Conservation (phyloP, 2,888 invertebrate genomes). For the Luperina testacea region DNA sequence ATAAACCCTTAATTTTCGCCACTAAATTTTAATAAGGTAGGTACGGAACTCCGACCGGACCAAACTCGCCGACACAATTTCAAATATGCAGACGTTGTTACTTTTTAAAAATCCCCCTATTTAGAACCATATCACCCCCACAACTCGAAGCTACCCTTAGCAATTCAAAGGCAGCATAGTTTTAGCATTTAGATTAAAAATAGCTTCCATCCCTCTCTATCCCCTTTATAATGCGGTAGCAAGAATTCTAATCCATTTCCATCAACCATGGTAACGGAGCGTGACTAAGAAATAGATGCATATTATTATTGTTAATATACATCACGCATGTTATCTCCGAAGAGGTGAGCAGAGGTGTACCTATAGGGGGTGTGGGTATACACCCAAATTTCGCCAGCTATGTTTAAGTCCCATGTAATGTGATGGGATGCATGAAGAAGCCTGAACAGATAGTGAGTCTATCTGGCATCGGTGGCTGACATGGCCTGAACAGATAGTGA, state of each 20-base stretch:
- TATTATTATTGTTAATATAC: conserved; percentile 21
- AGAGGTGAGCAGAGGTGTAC: neutral
- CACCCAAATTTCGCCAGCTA: too few relatives aligned
- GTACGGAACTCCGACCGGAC: neutral
- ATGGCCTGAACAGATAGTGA: too few relatives aligned
- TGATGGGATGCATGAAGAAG: too few relatives aligned
- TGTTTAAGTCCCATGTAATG: too few relatives aligned
- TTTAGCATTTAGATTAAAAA: conserved; percentile 69
- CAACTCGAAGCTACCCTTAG: conserved; percentile 24
- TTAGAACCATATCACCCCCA: conserved; percentile 9
- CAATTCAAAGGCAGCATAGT: conserved; percentile 46
- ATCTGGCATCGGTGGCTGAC: too few relatives aligned
- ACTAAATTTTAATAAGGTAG: too few relatives aligned
- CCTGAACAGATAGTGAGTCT: too few relatives aligned
- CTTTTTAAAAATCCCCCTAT: neutral
- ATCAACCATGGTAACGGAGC: conserved; percentile 36
- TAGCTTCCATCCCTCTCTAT: conserved; percentile 43
- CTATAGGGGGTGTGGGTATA: too few relatives aligned
- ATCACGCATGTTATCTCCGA: neutral
- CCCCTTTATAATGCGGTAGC: conserved; percentile 26
- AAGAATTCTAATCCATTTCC: conserved; percentile 57
- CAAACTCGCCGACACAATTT: neutral
- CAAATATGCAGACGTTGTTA: neutral
- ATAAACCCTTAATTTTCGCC: too few relatives aligned
- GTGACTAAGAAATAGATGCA: conserved; percentile 41